A percentile compares a stretch with the other conserved stretches of the same genome.
Conservation (phyloP, 1,140 invertebrate species). For the Hesperophylax magnus region DNA sequence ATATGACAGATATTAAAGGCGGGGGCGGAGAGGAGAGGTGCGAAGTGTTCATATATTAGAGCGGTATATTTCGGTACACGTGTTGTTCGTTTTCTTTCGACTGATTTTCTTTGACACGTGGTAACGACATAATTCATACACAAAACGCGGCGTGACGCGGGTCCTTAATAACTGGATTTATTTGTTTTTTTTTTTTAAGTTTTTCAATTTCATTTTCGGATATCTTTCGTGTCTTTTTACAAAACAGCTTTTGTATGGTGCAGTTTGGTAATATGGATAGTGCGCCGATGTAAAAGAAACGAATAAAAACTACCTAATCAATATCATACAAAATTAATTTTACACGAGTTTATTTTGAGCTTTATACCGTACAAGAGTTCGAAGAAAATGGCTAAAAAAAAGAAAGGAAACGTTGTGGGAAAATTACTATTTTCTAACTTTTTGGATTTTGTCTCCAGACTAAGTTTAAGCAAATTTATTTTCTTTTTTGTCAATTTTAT, state of each 20-base stretch:
- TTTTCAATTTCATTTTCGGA: conserved; percentile 27
- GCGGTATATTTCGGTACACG: conserved; percentile 26
- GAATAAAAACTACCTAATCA: no score
- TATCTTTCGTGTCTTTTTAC: conserved; percentile 43
- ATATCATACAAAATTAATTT: no score
- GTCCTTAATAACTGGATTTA: conserved; percentile 51
- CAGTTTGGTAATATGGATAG: neutral
- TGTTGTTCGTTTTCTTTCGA: conserved; percentile 21
- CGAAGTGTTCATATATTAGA: conserved; percentile 47
- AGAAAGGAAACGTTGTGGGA: no score
- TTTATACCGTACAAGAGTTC: no score
- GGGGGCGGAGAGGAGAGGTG: conserved; percentile 50
- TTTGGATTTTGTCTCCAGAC: no score
- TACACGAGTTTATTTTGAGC: no score
- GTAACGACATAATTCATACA: conserved; percentile 53
- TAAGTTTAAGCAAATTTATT: no score
- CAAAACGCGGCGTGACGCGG: conserved; percentile 38
- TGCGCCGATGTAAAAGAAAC: neutral
- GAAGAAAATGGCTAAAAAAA: no score
- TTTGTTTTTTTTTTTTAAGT: conserved; percentile 40
- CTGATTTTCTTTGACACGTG: conserved; percentile 53
- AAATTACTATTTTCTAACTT: no score
- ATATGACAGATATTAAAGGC: conserved; percentile 57
- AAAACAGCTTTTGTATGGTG: conserved; percentile 36
- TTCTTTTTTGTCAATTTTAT: no score